A percentile compares a stretch with the other conserved stretches of the same genome.
Conservation (phyloP, 2,888 invertebrate genomes). For the Anodontia alba region DNA sequence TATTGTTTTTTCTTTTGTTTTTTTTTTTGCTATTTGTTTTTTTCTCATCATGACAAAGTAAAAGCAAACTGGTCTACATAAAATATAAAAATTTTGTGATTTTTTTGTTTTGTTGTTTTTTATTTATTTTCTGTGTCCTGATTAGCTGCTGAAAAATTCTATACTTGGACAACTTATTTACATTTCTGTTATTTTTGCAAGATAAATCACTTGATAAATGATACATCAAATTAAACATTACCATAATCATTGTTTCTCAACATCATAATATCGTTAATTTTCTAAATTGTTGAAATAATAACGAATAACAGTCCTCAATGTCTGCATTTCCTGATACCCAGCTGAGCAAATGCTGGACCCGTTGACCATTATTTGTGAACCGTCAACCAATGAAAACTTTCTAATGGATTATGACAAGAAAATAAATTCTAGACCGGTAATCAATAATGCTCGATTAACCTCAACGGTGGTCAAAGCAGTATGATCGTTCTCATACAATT, state of each 20-base stretch:
- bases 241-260: background rate
- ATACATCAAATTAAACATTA: background rate
- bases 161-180: no score
- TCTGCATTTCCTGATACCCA: slow-evolving; percentile 2
- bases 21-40: no score
- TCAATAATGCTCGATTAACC: slow-evolving; percentile 5
- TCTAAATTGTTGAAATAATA: background rate
- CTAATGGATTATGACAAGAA: slow-evolving; percentile 9
- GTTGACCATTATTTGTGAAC: slow-evolving; percentile 8
- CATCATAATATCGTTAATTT: background rate
- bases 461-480: background rate
- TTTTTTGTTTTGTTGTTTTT: no score
- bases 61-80: no score
- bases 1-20: no score
- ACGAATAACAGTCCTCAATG: background rate
- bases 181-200: no score
- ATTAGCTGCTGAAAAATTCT: no score
- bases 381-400: slow-evolving; percentile 7
- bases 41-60: no score
- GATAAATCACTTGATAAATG: no score
- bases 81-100: no score
- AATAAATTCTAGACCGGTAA: slow-evolving; percentile 9
- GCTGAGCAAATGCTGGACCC: slow-evolving; percentile 1
- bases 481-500: background rate
- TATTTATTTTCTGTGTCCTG: no score